Base-by-base conservation (phyloP, 2,797 vertebrate species). In the Glossophaga mutica region DNA sequence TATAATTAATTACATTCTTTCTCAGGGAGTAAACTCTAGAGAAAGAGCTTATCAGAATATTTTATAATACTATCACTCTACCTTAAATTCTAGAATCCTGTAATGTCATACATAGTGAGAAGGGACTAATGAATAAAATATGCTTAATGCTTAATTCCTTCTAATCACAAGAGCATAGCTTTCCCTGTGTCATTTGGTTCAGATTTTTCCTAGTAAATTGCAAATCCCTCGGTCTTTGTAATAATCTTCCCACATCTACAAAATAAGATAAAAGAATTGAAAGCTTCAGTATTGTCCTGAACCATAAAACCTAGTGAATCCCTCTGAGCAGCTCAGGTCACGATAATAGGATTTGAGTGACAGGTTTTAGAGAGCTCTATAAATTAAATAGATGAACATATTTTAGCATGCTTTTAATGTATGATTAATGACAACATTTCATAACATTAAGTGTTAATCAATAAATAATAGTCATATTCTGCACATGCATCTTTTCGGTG, bases 151-250 rank as follows among this genome's bases (percentile, higher is more conserved):
- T 93, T 93, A 93, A 44, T 81, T 92, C 55, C 59, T 88, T 93
- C 59, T 95, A 76, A 70, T 87, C 65, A 77, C 59, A 93, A 68
- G 57, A 88, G 34, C 95, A 91, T 67, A 91, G 32, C 10, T 87
- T 84, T 26, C 42, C 39, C 79, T 93, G 22, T 29, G 37, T 71
- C 59, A 74, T 39, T 87, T 83, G 42, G 8, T 57, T 76, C 73
- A 88, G 55, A 52, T 46, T 14, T 91, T 82, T 48, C 32, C 19
- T 29, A 67, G 42, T 68, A 94, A 93, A 68, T 70, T 95, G 11
- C 34, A 96, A 96, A 96, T 87, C 34, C 32, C 26, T 68, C 0
- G 6, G 15, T 91, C 52, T 90, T 87, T 86, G 24, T 65, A 82
- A 91, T 57, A 87, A 11, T 70, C 22, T 39, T 70, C 8, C 26